phyloP scores from a whole-genome alignment of 2,113 vertebrate species.

The Antechinus stuartii region DNA sequence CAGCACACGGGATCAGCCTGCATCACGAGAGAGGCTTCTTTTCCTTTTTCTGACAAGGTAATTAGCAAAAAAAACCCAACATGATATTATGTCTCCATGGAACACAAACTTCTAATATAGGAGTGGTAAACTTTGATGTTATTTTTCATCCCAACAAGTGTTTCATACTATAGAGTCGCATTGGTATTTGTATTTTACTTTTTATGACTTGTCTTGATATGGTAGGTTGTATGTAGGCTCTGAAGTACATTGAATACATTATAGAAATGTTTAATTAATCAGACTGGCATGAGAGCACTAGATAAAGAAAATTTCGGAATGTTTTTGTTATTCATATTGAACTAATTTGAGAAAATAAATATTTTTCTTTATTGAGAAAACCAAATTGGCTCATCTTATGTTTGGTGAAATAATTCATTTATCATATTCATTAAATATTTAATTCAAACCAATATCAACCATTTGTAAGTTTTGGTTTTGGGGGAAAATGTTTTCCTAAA shows the following conservation, averaged over 20 bases:
- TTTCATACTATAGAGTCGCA: constrained; percentile 29
- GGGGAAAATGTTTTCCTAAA: not conserved
- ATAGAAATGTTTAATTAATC: not conserved
- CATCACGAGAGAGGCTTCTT: constrained; percentile 95
- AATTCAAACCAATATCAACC: constrained; percentile 9
- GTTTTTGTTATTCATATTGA: constrained; percentile 34
- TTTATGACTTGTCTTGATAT: not conserved
- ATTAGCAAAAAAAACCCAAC: constrained; percentile 19
- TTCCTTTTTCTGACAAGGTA: constrained; percentile 99
- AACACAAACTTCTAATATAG: constrained; percentile 15
- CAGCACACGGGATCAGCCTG: constrained; percentile 96
- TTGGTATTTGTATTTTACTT: constrained; percentile 9
- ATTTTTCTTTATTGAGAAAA: not conserved
- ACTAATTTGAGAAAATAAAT: not conserved
- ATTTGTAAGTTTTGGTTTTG: constrained; percentile 22
- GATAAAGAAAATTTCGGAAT: not conserved
- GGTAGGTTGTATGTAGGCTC: not conserved
- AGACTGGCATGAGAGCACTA: not conserved
- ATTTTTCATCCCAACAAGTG: not conserved
- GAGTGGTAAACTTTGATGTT: constrained; percentile 1
- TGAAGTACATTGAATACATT: not conserved
- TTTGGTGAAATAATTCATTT: not conserved
- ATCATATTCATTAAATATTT: not conserved
- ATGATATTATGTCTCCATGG: not conserved
- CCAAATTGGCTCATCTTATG: not conserved